phyloP scores from a whole-genome alignment of 2,888 invertebrate species.

The Laothoe populi region DNA sequence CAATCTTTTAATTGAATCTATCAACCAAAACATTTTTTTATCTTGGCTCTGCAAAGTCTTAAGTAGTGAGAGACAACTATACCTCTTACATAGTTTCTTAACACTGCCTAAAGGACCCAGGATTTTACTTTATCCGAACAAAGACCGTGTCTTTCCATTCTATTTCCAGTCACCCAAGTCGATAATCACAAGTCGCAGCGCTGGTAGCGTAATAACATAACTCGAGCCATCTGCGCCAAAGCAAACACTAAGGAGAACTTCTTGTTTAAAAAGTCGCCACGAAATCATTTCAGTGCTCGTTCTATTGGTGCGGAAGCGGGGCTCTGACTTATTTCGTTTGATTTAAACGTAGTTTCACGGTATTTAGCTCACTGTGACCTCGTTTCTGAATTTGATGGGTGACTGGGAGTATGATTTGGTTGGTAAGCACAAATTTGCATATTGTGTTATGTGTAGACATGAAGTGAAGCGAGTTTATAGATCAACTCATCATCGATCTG shows the following conservation, averaged over 20 bases:
- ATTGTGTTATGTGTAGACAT: too few species aligned
- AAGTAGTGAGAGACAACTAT: too few species aligned
- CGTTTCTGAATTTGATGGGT: not conserved
- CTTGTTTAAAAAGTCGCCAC: conserved; percentile 23
- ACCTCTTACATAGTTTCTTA: too few species aligned
- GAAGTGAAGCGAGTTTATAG: too few species aligned
- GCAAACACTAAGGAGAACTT: conserved; percentile 21
- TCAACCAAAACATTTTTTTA: too few species aligned
- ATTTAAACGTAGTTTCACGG: conserved; percentile 23
- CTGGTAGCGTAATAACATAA: conserved; percentile 14
- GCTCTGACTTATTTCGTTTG: conserved; percentile 21
- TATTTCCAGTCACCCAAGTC: conserved; percentile 12
- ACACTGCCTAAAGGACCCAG: too few species aligned
- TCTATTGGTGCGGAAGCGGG: conserved; percentile 18
- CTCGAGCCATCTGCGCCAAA: conserved; percentile 23
- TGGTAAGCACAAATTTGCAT: too few species aligned
- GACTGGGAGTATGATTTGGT: too few species aligned
- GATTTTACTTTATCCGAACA: not conserved
- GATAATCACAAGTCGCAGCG: conserved; percentile 8
- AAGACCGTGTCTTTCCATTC: conserved; percentile 11
- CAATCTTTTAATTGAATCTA: too few species aligned
- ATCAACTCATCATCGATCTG: too few species aligned
- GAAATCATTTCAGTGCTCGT: conserved; percentile 24
- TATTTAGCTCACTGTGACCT: conserved; percentile 5
- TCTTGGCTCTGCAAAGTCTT: too few species aligned